Evolutionary conservation across 2,888 invertebrate species (phyloP), one percentile per base, ranked within the genome.

Genomic region (Pasiphila rectangulata): DNA sequence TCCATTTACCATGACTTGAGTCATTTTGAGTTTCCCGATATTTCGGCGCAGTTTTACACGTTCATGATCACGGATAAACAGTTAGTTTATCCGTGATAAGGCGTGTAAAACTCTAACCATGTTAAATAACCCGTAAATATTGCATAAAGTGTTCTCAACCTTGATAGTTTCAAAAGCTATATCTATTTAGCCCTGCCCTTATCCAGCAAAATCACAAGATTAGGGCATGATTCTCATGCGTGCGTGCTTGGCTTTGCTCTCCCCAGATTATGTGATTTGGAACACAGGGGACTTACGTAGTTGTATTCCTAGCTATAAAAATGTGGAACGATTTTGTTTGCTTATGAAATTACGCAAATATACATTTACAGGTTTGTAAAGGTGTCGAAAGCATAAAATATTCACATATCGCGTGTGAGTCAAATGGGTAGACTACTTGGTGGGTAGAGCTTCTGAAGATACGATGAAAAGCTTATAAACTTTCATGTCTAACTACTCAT

Each of bases 171-270:
- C 36, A 32, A 42, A 35, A 23, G 24, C 29, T 27, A 27, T 30
- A 49, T 38, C 43, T 38, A 16, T 35, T 29, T 6, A 23, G 16
- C 36, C 50, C 34, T 41, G 23, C 32, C 43, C 27, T 36, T 45
- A 45, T 45, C 45, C 50, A 42, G 27, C 37, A 9, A 45, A 50
- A 50, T 50, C 45, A 45, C 41, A 38, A 41, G 50, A 50, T 50
- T 50, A 49, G 44, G 40, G 45, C 40, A 45, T 42, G 50, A 46
- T 50, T 49, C 38, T 54, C 32, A 4, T 19, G 24, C 23, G 59
- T 57, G 60, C 67, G 65, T 67, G 65, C 55, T 48, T 36, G 53
- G 46, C 51, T 45, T 34, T 40, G 55, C 40, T 64, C 48, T 42
- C 21, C 45, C 21, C 44, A 50, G 56, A 63, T 65, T 63, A 67